phyloP scores from a whole-genome alignment of 2,113 vertebrate genomes.

The Gulo gulo region DNA sequence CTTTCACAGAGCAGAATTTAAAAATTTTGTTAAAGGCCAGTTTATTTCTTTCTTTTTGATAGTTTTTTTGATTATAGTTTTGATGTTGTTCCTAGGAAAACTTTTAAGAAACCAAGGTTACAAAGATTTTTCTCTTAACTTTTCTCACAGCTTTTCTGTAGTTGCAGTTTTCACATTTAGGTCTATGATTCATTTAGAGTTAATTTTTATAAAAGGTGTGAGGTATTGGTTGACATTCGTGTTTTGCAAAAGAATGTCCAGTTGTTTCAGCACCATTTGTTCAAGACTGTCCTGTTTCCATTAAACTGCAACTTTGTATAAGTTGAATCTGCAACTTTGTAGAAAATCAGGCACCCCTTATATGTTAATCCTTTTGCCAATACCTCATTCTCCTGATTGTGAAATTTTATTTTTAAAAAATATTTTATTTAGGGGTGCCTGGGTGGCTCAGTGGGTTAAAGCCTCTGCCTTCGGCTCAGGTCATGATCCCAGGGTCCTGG shows the following conservation, averaged over 20 bases:
- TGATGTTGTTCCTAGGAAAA: neutral
- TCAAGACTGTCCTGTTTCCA: neutral
- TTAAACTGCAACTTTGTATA: neutral
- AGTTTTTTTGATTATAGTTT: neutral
- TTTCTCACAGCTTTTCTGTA: neutral
- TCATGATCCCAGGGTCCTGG: no score
- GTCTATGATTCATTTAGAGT: neutral
- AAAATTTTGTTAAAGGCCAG: neutral
- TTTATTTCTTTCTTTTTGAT: neutral
- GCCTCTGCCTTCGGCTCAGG: no score
- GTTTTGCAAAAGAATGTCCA: neutral
- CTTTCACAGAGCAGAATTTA: neutral
- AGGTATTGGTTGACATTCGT: neutral
- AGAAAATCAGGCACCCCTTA: neutral
- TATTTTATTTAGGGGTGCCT: no score
- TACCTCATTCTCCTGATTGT: neutral
- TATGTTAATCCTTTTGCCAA: neutral
- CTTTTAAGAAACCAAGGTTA: neutral
- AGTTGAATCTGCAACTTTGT: neutral
- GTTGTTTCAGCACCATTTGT: neutral
- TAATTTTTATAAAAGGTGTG: constrained; percentile 4
- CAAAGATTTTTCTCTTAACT: neutral
- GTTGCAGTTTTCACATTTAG: neutral
- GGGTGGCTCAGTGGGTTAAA: no score
- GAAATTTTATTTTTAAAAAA: neutral